Evolutionary conservation across 1,140 invertebrate genomes (phyloP).

Genomic region (Bicyclus anynana): DNA sequence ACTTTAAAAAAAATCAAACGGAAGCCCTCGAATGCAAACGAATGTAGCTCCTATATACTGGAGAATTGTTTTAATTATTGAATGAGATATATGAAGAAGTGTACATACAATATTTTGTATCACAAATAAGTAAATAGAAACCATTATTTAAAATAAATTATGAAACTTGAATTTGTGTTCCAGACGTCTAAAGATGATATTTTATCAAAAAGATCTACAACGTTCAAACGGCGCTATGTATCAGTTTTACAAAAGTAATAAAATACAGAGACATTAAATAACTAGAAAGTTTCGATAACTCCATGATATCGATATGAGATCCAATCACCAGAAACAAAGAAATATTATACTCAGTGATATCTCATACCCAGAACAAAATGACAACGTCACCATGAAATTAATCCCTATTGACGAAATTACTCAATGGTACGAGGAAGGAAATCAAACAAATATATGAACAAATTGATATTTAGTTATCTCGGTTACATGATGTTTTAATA

Average conservation of each 20-base stretch:
- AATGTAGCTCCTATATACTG: no score
- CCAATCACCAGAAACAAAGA: conserved; percentile 21
- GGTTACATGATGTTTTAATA: no score
- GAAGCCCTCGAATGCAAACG: no score
- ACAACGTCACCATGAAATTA: conserved; percentile 11
- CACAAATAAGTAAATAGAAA: no score
- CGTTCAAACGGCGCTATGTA: neutral
- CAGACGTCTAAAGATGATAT: no score
- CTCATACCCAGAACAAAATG: conserved; percentile 7
- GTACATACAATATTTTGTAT: no score
- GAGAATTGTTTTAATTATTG: no score
- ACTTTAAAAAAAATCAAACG: no score
- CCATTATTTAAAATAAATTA: no score
- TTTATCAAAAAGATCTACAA: neutral
- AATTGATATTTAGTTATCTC: no score
- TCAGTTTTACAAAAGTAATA: neutral
- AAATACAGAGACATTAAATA: conserved; percentile 3
- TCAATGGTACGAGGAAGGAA: neutral
- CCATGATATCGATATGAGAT: conserved; percentile 14
- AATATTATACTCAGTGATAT: conserved; percentile 18
- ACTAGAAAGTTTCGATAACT: conserved; percentile 13
- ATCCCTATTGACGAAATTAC: conserved; percentile 11
- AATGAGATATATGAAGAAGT: no score
- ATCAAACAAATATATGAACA: neutral
- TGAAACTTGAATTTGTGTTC: no score